These are phyloP conservation scores for Nothoprocta pentlandii DNA, from an alignment of 2,113 vertebrate genomes.

Conservation along the genomic window DNA sequence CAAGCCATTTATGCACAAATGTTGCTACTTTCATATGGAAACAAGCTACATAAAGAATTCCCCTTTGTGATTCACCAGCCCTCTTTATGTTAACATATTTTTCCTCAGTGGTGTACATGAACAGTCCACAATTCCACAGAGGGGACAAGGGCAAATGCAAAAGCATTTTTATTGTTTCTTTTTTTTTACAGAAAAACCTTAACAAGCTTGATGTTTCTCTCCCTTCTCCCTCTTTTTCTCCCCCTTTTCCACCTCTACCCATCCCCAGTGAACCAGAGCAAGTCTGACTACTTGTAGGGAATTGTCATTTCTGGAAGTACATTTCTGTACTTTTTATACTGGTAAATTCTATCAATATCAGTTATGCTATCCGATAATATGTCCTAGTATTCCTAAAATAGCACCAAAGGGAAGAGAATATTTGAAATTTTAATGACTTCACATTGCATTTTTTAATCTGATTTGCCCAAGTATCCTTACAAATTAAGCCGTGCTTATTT, in stretches of 20 bases:
- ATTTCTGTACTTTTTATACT: background rate
- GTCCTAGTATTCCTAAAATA: background rate
- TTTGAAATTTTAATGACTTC: background rate
- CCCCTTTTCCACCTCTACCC: background rate
- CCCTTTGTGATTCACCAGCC: conserved; percentile 80
- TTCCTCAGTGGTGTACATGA: conserved; percentile 77
- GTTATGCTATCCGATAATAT: background rate
- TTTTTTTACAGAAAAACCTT: conserved; percentile 53
- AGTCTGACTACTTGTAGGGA: background rate
- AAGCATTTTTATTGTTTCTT: conserved; percentile 51
- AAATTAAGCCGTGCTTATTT: background rate
- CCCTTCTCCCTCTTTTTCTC: background rate
- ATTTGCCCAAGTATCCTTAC: background rate
- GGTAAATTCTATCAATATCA: background rate
- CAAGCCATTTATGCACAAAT: conserved; percentile 81
- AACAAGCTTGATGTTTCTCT: conserved; percentile 31
- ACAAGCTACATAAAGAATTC: conserved; percentile 83
- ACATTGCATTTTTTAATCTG: background rate
- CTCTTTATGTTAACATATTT: conserved; percentile 82
- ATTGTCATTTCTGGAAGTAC: background rate
- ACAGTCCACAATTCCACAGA: conserved; percentile 70
- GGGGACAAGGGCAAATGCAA: conserved; percentile 61
- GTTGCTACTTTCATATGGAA: conserved; percentile 86
- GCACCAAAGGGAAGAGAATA: background rate
- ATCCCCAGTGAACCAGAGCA: background rate